Conservation (phyloP, 35 echinoderm and acorn worm genomes). For the Diadema setosum region DNA sequence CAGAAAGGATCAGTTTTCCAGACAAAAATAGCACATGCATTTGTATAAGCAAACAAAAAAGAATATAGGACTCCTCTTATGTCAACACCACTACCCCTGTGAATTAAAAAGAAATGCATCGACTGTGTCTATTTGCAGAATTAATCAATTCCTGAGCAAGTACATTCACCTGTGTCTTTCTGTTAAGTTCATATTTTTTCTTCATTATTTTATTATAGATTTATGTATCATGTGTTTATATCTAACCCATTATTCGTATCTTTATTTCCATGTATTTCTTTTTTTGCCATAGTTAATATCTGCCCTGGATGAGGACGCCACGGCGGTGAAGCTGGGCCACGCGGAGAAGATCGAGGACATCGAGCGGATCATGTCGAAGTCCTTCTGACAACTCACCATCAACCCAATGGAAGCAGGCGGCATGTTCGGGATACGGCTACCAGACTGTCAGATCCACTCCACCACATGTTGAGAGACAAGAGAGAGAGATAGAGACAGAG, state of each 20-base stretch:
- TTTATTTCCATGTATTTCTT: not conserved
- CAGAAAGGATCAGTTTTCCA: no score
- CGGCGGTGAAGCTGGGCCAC: conserved; percentile 40
- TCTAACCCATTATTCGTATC: no score
- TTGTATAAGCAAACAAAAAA: no score
- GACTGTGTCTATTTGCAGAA: no score
- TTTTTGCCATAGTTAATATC: conserved; percentile 24
- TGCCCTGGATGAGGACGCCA: conserved; percentile 52
- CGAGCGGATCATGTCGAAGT: conserved; percentile 52
- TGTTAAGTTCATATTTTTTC: no score
- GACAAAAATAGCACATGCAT: no score
- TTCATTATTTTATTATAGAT: not conserved
- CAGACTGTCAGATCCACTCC: not conserved
- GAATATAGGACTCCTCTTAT: no score
- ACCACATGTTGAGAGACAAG: not conserved
- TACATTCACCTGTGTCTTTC: no score
- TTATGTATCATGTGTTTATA: no score
- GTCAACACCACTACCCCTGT: no score
- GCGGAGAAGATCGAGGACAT: conserved; percentile 42
- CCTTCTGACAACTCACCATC: conserved; percentile 15
- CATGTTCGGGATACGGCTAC: not conserved
- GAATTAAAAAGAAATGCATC: no score
- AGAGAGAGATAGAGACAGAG: not conserved
- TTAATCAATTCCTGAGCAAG: no score
- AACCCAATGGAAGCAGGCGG: not conserved